A percentile compares a stretch with the other conserved stretches of the same genome.
Evolutionary conservation across 2,113 vertebrate genomes (phyloP).

Genomic region (Siniperca chuatsi): DNA sequence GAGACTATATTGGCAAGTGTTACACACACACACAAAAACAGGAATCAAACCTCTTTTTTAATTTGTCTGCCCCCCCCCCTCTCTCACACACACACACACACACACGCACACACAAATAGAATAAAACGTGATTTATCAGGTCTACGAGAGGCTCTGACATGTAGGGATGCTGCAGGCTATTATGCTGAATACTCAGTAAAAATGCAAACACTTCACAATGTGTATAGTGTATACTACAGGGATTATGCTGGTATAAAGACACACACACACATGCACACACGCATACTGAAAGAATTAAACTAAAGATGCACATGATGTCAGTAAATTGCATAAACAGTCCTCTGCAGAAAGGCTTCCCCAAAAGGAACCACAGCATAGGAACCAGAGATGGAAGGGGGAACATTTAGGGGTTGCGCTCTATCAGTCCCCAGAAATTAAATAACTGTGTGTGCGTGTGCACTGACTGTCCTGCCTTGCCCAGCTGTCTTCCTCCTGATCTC

Average conservation of each 20-base stretch:
- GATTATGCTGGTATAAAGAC: slow-evolving; percentile 26
- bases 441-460: background rate
- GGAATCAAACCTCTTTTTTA: slow-evolving; percentile 2
- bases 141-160: slow-evolving; percentile 30
- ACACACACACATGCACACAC: background rate
- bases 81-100: background rate
- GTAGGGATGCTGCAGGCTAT: slow-evolving; percentile 26
- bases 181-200: slow-evolving; percentile 39
- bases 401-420: slow-evolving; percentile 5
- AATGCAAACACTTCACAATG: slow-evolving; percentile 41
- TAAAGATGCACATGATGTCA: slow-evolving; percentile 27
- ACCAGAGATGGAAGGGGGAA: background rate
- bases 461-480: slow-evolving; percentile 18
- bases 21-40: slow-evolving; percentile 21
- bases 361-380: slow-evolving; percentile 16
- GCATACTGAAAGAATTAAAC: background rate
- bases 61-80: background rate
- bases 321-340: slow-evolving; percentile 8
- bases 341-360: slow-evolving; percentile 4
- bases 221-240: slow-evolving; percentile 18
- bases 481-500: slow-evolving; percentile 40
- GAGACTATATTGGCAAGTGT: slow-evolving; percentile 18
- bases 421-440: slow-evolving; percentile 20
- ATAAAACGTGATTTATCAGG: slow-evolving; percentile 36
- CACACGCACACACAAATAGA: background rate